Conservation (phyloP, 2,888 invertebrate genomes). For the Platycnemis pennipes region DNA sequence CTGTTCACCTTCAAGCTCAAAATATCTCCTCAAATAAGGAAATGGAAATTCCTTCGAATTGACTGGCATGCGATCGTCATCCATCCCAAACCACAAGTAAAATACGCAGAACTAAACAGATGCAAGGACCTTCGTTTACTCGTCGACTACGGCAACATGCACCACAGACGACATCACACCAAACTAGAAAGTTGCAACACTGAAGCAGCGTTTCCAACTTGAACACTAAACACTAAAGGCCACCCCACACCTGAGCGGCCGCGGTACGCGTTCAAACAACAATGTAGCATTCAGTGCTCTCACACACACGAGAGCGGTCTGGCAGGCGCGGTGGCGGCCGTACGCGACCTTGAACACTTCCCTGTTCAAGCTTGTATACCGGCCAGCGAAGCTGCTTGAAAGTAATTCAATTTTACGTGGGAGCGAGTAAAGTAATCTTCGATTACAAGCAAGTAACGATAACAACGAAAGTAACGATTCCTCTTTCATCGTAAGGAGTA, state of each 20-base stretch:
- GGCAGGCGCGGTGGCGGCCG: background rate
- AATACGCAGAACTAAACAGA: too few relatives aligned
- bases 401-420: background rate
- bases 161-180: too few relatives aligned
- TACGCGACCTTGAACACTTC: background rate
- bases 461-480: background rate
- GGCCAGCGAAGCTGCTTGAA: background rate
- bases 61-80: too few relatives aligned
- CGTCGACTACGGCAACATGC: too few relatives aligned
- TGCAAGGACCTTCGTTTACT: too few relatives aligned
- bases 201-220: background rate
- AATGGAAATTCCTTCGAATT: too few relatives aligned
- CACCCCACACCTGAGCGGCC: background rate
- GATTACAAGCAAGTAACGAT: background rate
- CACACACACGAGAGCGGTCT: background rate
- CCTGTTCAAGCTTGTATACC: background rate
- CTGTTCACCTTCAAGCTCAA: too few relatives aligned
- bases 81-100: too few relatives aligned
- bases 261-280: background rate
- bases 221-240: background rate
- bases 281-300: background rate
- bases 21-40: too few relatives aligned
- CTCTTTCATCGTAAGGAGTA: too few relatives aligned
- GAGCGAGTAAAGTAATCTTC: background rate
- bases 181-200: too few relatives aligned